Conservation (phyloP, 2,888 invertebrate genomes). For the Cryptus armator region DNA sequence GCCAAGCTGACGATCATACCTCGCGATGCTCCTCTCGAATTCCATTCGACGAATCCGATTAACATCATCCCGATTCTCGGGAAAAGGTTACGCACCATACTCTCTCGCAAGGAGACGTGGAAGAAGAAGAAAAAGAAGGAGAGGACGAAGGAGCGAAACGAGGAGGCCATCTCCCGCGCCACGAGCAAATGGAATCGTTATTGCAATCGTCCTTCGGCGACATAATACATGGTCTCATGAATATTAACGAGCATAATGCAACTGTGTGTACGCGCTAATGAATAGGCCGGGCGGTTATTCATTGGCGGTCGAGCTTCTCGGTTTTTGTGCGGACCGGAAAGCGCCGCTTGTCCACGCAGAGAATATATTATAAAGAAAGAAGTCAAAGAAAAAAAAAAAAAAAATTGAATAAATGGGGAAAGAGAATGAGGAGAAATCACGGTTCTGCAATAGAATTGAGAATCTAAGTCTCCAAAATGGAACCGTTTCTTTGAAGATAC, state of each 20-base stretch:
- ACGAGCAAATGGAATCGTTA: constrained; percentile 29
- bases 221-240: constrained; percentile 48
- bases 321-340: constrained; percentile 29
- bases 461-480: background rate
- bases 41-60: constrained; percentile 54
- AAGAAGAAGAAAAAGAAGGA: background rate
- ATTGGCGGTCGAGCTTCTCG: constrained; percentile 5
- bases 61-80: constrained; percentile 49
- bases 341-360: background rate
- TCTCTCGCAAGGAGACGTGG: background rate
- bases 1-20: constrained; percentile 24
- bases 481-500: background rate
- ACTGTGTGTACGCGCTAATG: constrained; percentile 33
- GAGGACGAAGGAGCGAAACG: background rate
- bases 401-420: background rate
- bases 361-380: background rate
- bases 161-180: constrained; percentile 10
- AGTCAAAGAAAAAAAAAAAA: background rate
- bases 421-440: background rate
- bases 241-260: constrained; percentile 48
- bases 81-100: constrained; percentile 38
- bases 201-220: constrained; percentile 42
- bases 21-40: constrained; percentile 39
- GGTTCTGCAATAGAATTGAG: background rate
- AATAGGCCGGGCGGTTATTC: constrained; percentile 33